phyloP scores from a whole-genome alignment of 2,797 vertebrate species.

The Momotus momota region DNA sequence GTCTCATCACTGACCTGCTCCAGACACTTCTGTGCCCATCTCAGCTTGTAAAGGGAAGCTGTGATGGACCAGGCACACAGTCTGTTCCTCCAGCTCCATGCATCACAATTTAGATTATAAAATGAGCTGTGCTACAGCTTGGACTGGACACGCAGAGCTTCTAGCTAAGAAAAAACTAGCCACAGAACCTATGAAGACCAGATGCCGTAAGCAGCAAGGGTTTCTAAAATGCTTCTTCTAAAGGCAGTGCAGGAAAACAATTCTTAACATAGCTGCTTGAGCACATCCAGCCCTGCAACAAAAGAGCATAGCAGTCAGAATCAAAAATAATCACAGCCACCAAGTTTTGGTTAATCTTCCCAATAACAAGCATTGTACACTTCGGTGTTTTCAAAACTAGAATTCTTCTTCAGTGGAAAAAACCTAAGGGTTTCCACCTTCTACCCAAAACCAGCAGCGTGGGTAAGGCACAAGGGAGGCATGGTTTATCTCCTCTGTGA shows the following conservation, averaged over 20 bases:
- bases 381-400: neutral
- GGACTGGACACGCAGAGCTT: neutral
- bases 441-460: neutral
- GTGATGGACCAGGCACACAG: neutral
- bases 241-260: neutral
- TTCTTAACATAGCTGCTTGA: neutral
- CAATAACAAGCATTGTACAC: fast-evolving
- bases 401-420: neutral
- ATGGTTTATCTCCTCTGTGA: neutral
- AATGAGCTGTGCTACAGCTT: neutral
- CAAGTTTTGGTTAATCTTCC: neutral
- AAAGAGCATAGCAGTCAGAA: neutral
- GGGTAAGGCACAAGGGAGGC: neutral
- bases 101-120: neutral
- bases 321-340: neutral
- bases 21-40: neutral
- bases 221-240: neutral
- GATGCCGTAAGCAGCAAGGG: neutral
- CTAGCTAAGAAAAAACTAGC: neutral
- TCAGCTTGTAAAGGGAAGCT: neutral
- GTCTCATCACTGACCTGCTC: fast-evolving
- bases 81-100: neutral
- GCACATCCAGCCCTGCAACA: neutral
- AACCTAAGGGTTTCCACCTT: neutral
- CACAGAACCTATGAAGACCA: neutral